Percentiles rank a stretch among this genome's conserved stretches.
Evolutionary conservation across 2,888 invertebrate species (phyloP).

Genomic region (Megaustenia siamemsis): DNA sequence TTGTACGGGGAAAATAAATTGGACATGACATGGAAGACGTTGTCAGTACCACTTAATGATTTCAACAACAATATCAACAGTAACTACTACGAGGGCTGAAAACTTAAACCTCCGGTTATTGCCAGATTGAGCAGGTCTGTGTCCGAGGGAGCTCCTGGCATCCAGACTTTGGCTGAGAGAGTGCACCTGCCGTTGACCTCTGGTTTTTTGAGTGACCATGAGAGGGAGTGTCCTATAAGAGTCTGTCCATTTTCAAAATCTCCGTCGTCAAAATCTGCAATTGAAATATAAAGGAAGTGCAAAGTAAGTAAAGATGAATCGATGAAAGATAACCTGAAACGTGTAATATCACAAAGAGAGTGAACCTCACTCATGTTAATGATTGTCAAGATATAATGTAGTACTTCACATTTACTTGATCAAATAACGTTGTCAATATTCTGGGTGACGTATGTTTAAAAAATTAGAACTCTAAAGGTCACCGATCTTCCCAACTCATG

Average conservation of each 20-base stretch:
- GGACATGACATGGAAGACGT: neutral
- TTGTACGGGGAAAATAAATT: too few relatives aligned
- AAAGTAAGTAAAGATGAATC: neutral
- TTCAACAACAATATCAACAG: neutral
- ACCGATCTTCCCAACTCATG: too few relatives aligned
- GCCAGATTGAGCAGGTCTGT: constrained; percentile 69
- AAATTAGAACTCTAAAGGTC: too few relatives aligned
- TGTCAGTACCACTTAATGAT: neutral
- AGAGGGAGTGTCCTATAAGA: constrained; percentile 87
- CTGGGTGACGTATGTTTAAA: too few relatives aligned
- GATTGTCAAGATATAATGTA: too few relatives aligned
- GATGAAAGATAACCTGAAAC: too few relatives aligned
- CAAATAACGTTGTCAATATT: too few relatives aligned
- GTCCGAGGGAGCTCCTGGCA: constrained; percentile 82
- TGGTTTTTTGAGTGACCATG: constrained; percentile 87
- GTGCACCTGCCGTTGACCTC: constrained; percentile 83
- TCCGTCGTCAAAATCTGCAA: constrained; percentile 42
- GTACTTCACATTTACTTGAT: too few relatives aligned
- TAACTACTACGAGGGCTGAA: neutral
- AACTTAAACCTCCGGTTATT: neutral
- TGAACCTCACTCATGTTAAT: too few relatives aligned
- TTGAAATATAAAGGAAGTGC: neutral
- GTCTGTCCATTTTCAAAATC: constrained; percentile 55
- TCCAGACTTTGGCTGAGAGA: constrained; percentile 94
- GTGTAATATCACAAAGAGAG: too few relatives aligned